A percentile compares a stretch with the other conserved stretches of the same genome.
Conservation (phyloP, 2,113 vertebrate genomes). For the Corythornis cristatus region DNA sequence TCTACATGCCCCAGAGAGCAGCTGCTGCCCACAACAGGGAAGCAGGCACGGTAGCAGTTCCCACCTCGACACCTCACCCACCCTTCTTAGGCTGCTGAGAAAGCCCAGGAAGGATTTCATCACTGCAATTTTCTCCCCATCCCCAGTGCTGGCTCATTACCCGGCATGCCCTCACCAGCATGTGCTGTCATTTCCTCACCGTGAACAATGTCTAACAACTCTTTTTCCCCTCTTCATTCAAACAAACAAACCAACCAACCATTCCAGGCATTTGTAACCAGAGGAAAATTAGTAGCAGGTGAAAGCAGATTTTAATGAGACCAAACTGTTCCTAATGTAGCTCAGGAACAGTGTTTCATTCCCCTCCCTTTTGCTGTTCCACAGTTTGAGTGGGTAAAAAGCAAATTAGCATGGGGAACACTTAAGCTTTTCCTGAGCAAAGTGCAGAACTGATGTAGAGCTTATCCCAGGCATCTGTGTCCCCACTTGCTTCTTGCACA, state of each 20-base stretch:
- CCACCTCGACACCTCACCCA: background rate
- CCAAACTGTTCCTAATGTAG: slow-evolving; percentile 3
- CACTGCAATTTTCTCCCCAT: rapidly evolving
- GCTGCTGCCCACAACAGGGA: background rate
- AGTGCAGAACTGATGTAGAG: background rate
- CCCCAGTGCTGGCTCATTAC: background rate
- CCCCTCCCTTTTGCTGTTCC: background rate
- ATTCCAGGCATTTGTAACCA: background rate
- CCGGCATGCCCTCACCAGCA: background rate
- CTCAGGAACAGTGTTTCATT: background rate
- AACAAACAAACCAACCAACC: background rate
- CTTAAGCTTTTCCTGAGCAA: background rate
- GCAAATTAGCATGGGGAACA: background rate
- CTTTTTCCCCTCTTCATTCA: background rate
- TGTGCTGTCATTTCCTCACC: background rate
- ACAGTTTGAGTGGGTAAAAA: background rate
- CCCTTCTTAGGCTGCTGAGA: background rate
- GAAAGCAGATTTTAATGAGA: slow-evolving; percentile 57
- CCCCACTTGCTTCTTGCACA: background rate
- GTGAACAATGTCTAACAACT: background rate
- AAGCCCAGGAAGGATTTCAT: background rate
- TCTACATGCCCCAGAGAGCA: background rate
- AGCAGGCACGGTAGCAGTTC: background rate
- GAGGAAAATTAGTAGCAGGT: slow-evolving; percentile 69
- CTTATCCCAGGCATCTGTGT: background rate